phyloP scores from a whole-genome alignment of 2,888 invertebrate species.

The Yponomeuta plumbellus region DNA sequence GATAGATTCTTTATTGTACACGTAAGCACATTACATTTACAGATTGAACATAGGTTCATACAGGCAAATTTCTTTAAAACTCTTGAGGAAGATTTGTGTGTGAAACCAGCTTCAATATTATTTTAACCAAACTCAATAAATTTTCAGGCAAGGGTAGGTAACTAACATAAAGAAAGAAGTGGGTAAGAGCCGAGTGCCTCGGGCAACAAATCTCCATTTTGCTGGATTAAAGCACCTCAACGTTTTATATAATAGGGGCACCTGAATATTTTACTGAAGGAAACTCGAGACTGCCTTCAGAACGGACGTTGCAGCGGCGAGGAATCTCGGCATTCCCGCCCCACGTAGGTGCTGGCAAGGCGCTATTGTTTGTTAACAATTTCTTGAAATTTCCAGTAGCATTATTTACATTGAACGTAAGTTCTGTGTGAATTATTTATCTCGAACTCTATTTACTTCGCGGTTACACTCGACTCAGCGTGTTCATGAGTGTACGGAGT shows the following conservation, averaged over 20 bases:
- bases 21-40: too few relatives aligned
- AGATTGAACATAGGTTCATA: too few relatives aligned
- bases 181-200: constrained; percentile 37
- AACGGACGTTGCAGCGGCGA: background rate
- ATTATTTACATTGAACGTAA: background rate
- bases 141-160: constrained; percentile 37
- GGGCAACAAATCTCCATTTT: constrained; percentile 61
- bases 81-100: background rate
- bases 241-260: constrained; percentile 49
- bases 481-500: too few relatives aligned
- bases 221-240: constrained; percentile 55
- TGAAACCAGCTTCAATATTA: constrained; percentile 29
- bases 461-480: too few relatives aligned
- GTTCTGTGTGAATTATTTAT: background rate
- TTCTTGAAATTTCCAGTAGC: background rate
- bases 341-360: background rate
- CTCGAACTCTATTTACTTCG: too few relatives aligned
- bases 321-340: background rate
- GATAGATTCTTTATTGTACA: too few relatives aligned
- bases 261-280: constrained; percentile 45
- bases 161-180: constrained; percentile 46
- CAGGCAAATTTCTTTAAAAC: background rate
- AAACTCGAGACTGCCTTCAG: constrained; percentile 28
- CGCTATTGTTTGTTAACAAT: background rate
- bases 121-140: constrained; percentile 42